Conservation (phyloP, 2,113 vertebrate species). For the Xyrauchen texanus region DNA sequence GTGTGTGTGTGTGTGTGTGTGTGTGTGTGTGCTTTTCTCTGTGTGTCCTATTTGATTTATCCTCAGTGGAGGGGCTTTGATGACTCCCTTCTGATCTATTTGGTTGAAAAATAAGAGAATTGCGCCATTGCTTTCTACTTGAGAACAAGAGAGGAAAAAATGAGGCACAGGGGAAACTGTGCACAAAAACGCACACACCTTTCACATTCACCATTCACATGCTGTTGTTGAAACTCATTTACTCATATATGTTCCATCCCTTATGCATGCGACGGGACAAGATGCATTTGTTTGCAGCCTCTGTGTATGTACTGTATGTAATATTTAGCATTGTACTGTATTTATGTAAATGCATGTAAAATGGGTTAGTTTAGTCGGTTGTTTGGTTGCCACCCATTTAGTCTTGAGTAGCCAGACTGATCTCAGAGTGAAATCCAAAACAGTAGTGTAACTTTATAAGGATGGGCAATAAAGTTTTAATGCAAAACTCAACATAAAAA, state of each 20-base stretch:
- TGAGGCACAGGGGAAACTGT: conserved; percentile 22
- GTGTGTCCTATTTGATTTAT: conserved; percentile 49
- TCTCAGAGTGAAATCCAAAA: no score
- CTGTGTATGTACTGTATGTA: no score
- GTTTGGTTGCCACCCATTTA: no score
- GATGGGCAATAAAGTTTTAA: no score
- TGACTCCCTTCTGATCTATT: conserved; percentile 54
- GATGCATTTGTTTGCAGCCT: no score
- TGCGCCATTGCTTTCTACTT: conserved; percentile 29
- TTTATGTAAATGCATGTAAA: no score
- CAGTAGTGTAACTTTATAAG: no score
- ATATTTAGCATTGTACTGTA: no score
- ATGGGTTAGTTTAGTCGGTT: background rate
- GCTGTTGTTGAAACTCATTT: conserved; percentile 46
- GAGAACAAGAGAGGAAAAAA: conserved; percentile 39
- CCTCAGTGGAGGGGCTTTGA: conserved; percentile 48
- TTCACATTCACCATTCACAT: conserved; percentile 23
- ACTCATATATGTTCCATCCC: conserved; percentile 40
- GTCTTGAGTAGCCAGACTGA: no score
- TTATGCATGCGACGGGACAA: conserved; percentile 23
- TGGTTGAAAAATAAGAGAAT: conserved; percentile 40
- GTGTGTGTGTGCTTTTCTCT: conserved; percentile 25
- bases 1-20: background rate
- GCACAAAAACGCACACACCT: conserved; percentile 2
- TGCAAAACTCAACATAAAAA: no score